phyloP scores from a whole-genome alignment of 2,113 vertebrate species.

The Amazona guildingii region DNA sequence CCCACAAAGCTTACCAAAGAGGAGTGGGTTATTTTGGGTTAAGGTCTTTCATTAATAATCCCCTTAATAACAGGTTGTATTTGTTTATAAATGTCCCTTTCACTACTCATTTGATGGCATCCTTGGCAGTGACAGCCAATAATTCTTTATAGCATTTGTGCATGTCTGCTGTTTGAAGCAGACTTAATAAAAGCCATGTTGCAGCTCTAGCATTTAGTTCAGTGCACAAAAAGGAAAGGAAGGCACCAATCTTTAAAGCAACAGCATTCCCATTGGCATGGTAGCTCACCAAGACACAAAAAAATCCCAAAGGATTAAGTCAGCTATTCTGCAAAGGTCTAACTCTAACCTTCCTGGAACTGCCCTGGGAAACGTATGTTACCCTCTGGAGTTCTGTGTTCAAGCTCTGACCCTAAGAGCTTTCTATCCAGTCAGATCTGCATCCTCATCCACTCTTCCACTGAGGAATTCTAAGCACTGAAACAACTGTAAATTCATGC shows the following conservation, averaged over 20 bases:
- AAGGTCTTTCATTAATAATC: not conserved
- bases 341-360: not conserved
- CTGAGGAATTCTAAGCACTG: not conserved
- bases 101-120: conserved; percentile 31
- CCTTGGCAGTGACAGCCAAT: not conserved
- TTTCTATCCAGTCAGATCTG: not conserved
- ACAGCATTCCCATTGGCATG: not conserved
- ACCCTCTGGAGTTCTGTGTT: not conserved
- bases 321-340: not conserved
- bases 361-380: not conserved
- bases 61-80: not conserved
- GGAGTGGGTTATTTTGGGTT: not conserved
- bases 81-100: not conserved
- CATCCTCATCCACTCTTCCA: not conserved
- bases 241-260: not conserved
- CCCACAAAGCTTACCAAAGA: not conserved
- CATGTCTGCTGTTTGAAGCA: conserved; percentile 4
- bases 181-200: conserved; percentile 30
- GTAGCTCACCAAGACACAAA: not conserved
- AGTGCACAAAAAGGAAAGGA: not conserved
- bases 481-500: not conserved
- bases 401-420: not conserved
- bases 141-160: not conserved
- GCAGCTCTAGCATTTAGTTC: not conserved
- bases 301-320: not conserved